These are phyloP conservation scores for Stratiomys singularior DNA, from an alignment of 2,888 invertebrate genomes.

Conservation along the genomic window DNA sequence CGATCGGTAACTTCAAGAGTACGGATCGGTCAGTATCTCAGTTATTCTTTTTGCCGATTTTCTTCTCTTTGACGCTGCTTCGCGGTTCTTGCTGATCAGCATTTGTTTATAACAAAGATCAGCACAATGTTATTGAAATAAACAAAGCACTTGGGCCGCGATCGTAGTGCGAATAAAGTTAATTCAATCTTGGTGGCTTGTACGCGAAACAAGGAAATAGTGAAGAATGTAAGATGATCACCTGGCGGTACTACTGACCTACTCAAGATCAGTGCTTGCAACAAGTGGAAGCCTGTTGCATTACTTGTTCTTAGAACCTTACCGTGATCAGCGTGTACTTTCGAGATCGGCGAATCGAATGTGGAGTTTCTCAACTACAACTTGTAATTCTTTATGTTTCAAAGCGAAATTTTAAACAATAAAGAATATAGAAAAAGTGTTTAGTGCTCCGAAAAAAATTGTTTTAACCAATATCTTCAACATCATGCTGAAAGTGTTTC, in stretches of 20 bases:
- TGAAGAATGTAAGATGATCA: slow-evolving; percentile 14
- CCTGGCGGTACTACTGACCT: slow-evolving; percentile 33
- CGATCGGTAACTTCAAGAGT: slow-evolving; percentile 63
- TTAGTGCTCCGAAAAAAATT: background rate
- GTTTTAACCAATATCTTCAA: no score
- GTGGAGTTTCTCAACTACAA: no score
- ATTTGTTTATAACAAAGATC: slow-evolving; percentile 4
- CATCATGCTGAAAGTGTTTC: background rate
- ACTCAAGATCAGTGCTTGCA: background rate
- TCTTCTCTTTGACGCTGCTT: background rate
- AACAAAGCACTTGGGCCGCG: background rate
- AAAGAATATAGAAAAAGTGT: background rate
- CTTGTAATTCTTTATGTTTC: no score
- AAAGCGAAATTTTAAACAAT: no score
- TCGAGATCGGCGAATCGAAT: no score
- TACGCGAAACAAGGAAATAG: background rate
- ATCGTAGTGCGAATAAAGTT: background rate
- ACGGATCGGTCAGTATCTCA: slow-evolving; percentile 58
- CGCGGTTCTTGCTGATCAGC: background rate
- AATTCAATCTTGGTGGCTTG: background rate
- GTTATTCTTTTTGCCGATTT: background rate
- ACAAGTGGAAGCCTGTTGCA: background rate
- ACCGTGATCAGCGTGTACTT: no score
- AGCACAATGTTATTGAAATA: slow-evolving; percentile 12
- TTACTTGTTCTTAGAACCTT: background rate